Percentiles rank a stretch among this genome's conserved stretches.
phyloP scores from a whole-genome alignment of 2,888 invertebrate species.

The Lycophotia porphyrea region DNA sequence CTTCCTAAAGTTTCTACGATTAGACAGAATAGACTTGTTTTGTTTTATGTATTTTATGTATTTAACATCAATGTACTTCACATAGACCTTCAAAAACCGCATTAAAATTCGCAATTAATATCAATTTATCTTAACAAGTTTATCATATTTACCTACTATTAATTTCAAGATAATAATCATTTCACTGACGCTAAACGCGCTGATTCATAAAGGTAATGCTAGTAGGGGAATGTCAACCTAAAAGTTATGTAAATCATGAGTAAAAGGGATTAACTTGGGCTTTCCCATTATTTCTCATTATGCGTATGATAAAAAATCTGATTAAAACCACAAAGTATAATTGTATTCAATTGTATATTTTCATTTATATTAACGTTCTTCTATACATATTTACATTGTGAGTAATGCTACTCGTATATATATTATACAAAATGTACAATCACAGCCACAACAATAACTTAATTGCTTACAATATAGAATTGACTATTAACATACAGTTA shows the following conservation, averaged over 20 bases:
- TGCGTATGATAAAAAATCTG: not conserved
- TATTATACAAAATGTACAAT: conserved; percentile 53
- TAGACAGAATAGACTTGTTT: not conserved
- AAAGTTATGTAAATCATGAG: not conserved
- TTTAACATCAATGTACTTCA: not conserved
- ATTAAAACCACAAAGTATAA: conserved; percentile 55
- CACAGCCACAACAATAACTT: conserved; percentile 57
- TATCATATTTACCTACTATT: not conserved
- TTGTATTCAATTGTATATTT: conserved; percentile 52
- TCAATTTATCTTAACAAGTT: not conserved
- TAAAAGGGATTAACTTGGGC: not conserved
- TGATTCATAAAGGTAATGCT: not conserved
- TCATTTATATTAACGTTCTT: conserved; percentile 55
- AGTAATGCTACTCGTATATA: conserved; percentile 26
- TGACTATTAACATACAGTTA: conserved; percentile 19
- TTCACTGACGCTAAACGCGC: not conserved
- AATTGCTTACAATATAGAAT: conserved; percentile 31
- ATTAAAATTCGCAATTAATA: not conserved
- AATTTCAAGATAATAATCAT: not conserved
- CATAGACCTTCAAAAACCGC: not conserved
- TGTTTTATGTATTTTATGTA: not conserved
- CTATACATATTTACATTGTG: conserved; percentile 63
- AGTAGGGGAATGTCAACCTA: not conserved
- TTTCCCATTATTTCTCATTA: not conserved
- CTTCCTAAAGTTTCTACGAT: not conserved